phyloP scores from a whole-genome alignment of 2,797 vertebrate genomes.

The Ambastaia sidthimunki region DNA sequence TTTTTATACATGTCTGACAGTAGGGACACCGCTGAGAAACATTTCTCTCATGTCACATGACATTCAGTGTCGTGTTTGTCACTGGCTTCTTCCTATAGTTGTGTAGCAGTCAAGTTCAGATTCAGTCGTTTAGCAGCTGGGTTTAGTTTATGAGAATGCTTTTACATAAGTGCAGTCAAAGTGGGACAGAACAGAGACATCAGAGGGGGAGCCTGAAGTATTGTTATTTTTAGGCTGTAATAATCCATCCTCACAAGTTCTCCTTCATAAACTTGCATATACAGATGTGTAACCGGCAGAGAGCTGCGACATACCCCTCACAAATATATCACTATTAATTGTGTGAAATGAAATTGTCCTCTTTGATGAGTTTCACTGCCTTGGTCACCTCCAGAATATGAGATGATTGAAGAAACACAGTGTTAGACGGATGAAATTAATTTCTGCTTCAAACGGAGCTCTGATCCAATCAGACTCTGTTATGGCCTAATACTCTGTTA shows the following conservation, averaged over 20 bases:
- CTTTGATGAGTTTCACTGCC: neutral
- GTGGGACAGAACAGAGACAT: slow-evolving; percentile 48
- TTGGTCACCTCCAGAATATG: slow-evolving; percentile 1
- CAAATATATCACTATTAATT: slow-evolving; percentile 40
- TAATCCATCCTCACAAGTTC: slow-evolving; percentile 41
- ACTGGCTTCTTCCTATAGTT: neutral
- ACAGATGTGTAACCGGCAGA: slow-evolving; percentile 32
- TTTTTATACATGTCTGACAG: neutral
- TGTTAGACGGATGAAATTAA: slow-evolving; percentile 36
- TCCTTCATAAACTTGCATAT: slow-evolving; percentile 32
- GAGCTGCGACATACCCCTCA: slow-evolving; percentile 16
- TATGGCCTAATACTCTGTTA: too few relatives aligned
- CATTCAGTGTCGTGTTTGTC: neutral
- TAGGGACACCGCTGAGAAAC: neutral
- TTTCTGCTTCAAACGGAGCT: slow-evolving; percentile 36
- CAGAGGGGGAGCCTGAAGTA: slow-evolving; percentile 60
- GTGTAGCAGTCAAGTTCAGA: slow-evolving; percentile 21
- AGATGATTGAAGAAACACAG: slow-evolving; percentile 28
- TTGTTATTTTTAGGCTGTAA: slow-evolving; percentile 51
- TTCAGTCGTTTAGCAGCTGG: slow-evolving; percentile 37
- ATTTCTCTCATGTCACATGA: too few relatives aligned
- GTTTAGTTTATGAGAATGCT: slow-evolving; percentile 22
- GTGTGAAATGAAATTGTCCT: slow-evolving; percentile 33
- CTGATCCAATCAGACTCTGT: slow-evolving; percentile 5
- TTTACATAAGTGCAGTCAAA: slow-evolving; percentile 30